Evolutionary conservation across 2,113 vertebrate genomes (phyloP).

Genomic region (Psilopsiagon aurifrons): DNA sequence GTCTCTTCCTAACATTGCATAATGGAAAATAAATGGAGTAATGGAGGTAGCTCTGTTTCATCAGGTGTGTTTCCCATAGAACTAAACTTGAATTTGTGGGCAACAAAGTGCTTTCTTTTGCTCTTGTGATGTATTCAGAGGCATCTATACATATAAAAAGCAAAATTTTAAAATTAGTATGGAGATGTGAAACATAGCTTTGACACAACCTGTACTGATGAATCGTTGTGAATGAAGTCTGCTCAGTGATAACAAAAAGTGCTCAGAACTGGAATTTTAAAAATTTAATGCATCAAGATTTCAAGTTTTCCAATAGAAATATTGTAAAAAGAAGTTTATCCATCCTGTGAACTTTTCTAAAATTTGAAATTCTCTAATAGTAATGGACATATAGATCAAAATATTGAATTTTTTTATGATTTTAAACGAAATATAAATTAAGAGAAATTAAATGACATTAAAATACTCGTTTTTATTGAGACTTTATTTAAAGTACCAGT

Average conservation of each 20-base stretch:
- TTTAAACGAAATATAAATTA: background rate
- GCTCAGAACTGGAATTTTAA: background rate
- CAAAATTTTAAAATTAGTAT: background rate
- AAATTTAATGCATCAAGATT: background rate
- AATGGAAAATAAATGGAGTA: background rate
- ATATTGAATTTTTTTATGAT: background rate
- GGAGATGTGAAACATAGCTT: background rate
- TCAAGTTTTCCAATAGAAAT: background rate
- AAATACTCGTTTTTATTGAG: background rate
- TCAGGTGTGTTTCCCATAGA: background rate
- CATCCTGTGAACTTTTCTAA: background rate
- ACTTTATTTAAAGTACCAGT: background rate
- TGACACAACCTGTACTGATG: background rate
- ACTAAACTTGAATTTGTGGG: background rate
- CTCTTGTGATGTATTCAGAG: background rate
- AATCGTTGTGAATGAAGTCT: background rate
- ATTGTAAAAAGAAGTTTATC: background rate
- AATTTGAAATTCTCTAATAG: background rate
- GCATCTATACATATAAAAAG: background rate
- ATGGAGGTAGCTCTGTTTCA: background rate
- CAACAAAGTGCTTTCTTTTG: background rate
- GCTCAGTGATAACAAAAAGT: accelerated
- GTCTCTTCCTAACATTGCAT: background rate
- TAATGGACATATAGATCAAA: background rate
- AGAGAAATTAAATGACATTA: background rate